A percentile compares a stretch with the other conserved stretches of the same genome.
phyloP scores from a whole-genome alignment of 2,113 vertebrate species.

The Agapornis roseicollis region DNA sequence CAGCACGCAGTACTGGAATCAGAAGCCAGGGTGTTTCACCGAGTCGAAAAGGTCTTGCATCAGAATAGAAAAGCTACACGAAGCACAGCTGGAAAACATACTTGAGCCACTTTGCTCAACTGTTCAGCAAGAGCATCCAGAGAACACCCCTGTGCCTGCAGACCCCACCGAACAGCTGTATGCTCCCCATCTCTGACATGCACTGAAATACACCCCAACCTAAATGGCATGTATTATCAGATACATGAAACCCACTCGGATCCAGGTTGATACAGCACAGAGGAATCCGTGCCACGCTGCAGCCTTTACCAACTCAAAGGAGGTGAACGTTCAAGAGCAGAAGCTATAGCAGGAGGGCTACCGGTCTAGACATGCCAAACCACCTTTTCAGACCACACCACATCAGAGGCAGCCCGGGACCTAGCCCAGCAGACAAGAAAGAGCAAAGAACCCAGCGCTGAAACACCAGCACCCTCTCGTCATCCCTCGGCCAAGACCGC shows the following conservation, averaged over 20 bases:
- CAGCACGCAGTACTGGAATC: not conserved
- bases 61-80: not conserved
- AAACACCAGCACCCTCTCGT: not conserved
- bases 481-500: not conserved
- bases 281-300: accelerated
- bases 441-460: not conserved
- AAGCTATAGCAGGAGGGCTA: not conserved
- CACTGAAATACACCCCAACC: not conserved
- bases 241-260: not conserved
- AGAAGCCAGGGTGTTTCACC: not conserved
- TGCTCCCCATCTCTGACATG: too few relatives aligned
- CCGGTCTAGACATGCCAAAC: not conserved
- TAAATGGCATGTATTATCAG: too few relatives aligned
- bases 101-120: not conserved
- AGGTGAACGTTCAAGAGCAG: not conserved
- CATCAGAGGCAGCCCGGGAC: not conserved
- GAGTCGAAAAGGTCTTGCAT: not conserved
- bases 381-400: not conserved
- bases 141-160: not conserved
- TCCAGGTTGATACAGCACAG: accelerated
- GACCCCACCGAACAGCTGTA: accelerated
- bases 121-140: not conserved
- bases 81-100: not conserved
- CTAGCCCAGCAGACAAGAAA: not conserved
- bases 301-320: not conserved